Conservation (phyloP, 2,797 vertebrate species). For the Anableps anableps region DNA sequence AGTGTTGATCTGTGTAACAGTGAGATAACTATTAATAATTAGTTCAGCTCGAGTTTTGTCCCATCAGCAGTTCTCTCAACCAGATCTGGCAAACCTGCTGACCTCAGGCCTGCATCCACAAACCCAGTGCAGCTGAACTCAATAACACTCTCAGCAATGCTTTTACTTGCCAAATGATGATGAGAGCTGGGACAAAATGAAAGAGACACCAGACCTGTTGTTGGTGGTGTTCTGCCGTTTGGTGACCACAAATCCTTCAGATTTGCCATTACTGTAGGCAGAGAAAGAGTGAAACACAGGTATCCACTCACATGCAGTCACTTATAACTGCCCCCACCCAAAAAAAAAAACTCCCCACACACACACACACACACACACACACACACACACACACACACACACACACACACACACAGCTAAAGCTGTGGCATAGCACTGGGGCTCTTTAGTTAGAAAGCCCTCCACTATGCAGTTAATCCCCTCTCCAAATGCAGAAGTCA, state of each 20-base stretch:
- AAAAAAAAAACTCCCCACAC: too few species aligned
- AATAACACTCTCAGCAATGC: constrained; percentile 34
- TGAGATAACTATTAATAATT: constrained; percentile 70
- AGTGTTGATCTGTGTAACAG: constrained; percentile 2
- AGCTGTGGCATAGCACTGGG: constrained; percentile 27
- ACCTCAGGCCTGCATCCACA: constrained; percentile 47
- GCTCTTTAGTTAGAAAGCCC: constrained; percentile 17
- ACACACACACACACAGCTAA: constrained; percentile 8
- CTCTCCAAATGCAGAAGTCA: constrained; percentile 42
- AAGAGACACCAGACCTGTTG: constrained; percentile 16
- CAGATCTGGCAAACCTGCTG: constrained; percentile 63
- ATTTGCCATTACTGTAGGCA: constrained; percentile 11
- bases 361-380: constrained; percentile 8
- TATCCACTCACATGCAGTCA: background rate
- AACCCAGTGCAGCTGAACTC: constrained; percentile 48
- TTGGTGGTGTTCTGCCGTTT: constrained; percentile 18
- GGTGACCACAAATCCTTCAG: constrained; percentile 19
- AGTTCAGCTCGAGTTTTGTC: constrained; percentile 49
- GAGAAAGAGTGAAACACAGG: constrained; percentile 3
- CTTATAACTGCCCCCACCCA: background rate
- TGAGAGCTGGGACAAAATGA: constrained; percentile 37
- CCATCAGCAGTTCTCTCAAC: constrained; percentile 65
- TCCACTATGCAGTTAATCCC: constrained; percentile 40
- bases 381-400: background rate
- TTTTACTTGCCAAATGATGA: constrained; percentile 38